These are phyloP conservation scores for Podarcis siculus DNA, from an alignment of 2,797 vertebrate genomes.

Conservation along the genomic window DNA sequence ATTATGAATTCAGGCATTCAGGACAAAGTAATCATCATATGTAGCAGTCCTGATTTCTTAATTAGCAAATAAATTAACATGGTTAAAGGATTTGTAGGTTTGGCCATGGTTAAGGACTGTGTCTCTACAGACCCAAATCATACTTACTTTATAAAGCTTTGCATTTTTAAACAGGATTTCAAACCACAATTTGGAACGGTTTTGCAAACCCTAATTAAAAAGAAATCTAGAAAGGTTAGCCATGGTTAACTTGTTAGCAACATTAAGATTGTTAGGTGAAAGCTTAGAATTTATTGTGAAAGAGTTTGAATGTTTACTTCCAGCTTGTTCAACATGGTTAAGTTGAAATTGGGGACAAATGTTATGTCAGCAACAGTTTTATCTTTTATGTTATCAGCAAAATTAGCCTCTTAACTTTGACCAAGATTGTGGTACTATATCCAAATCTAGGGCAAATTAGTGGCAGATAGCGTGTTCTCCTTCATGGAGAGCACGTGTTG, in stretches of 20 bases:
- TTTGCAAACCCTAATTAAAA: not conserved
- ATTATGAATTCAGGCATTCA: rapidly evolving
- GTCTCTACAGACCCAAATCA: no score
- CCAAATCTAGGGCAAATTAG: not conserved
- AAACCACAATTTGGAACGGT: not conserved
- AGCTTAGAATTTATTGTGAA: not conserved
- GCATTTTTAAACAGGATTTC: not conserved
- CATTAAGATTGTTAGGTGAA: not conserved
- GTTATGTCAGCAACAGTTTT: not conserved
- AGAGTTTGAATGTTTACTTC: not conserved
- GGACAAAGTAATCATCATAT: not conserved
- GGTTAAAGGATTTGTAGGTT: not conserved
- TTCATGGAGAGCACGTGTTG: no score
- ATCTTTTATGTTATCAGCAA: not conserved
- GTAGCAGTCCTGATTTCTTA: not conserved
- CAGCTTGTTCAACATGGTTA: not conserved
- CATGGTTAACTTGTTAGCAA: not conserved
- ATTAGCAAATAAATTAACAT: not conserved
- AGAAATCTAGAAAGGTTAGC: not conserved
- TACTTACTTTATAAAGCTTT: not conserved
- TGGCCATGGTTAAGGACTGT: not conserved
- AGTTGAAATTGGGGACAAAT: not conserved
- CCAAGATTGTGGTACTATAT: not conserved
- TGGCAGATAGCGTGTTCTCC: no score
- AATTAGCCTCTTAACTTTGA: not conserved